Conservation (phyloP, 1,140 invertebrate species). For the Belonocnema kinseyi region DNA sequence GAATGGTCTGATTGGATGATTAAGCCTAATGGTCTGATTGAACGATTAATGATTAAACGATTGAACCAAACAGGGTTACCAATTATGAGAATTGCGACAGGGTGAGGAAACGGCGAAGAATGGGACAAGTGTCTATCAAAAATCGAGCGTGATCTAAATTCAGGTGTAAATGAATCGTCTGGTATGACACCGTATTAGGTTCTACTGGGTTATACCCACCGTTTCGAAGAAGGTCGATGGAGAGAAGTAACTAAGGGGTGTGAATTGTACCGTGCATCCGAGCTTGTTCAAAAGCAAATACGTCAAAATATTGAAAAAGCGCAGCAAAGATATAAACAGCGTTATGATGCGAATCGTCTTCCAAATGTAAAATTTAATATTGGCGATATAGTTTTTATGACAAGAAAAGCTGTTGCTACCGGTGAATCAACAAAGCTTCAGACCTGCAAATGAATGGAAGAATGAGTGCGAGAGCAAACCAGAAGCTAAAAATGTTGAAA, state of each 20-base stretch:
- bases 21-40: too few relatives aligned
- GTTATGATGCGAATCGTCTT: too few relatives aligned
- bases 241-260: background rate
- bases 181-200: conserved; percentile 39
- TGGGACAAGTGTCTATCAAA: too few relatives aligned
- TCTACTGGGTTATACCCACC: conserved; percentile 40
- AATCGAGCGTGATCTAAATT: conserved; percentile 46
- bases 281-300: conserved; percentile 27
- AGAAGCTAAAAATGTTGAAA: too few relatives aligned
- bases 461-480: too few relatives aligned
- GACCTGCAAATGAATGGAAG: too few relatives aligned
- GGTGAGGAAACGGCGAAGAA: background rate
- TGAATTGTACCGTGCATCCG: conserved; percentile 24
- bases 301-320: too few relatives aligned
- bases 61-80: conserved; percentile 39
- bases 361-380: conserved; percentile 37
- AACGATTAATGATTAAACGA: background rate
- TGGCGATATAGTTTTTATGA: conserved; percentile 45
- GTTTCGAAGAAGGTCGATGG: conserved; percentile 26
- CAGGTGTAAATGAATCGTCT: conserved; percentile 28
- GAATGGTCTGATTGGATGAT: too few relatives aligned
- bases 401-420: too few relatives aligned
- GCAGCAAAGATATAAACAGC: too few relatives aligned
- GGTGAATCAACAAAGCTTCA: too few relatives aligned
- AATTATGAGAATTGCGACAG: background rate